phyloP scores from a whole-genome alignment of 2,888 invertebrate genomes.

The Pristionchus fissidentatus region DNA sequence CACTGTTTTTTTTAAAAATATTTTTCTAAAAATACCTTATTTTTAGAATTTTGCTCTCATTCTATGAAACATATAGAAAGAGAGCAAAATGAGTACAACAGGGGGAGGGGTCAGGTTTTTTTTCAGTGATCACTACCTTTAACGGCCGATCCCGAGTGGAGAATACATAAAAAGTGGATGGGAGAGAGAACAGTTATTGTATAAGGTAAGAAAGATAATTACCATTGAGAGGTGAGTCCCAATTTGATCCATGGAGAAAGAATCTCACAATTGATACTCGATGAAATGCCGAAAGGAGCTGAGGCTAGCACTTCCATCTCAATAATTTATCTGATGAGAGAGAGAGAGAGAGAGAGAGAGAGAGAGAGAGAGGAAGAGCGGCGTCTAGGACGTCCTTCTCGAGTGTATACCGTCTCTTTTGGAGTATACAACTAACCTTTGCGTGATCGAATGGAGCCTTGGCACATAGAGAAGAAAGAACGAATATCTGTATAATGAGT shows the following conservation, averaged over 20 bases:
- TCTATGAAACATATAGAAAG: neutral
- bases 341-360: neutral
- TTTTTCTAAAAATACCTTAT: no score
- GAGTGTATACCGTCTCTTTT: no score
- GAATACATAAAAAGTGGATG: no score
- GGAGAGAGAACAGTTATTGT: no score
- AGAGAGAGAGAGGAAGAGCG: neutral
- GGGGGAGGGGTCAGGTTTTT: no score
- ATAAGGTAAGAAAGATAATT: neutral
- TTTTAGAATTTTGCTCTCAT: no score
- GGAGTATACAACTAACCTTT: neutral
- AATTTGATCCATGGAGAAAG: neutral
- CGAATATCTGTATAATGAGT: slow-evolving; percentile 8
- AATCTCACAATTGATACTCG: slow-evolving; percentile 22
- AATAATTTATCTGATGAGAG: neutral
- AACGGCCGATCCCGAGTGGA: no score
- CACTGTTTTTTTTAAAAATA: no score
- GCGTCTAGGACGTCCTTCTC: neutral
- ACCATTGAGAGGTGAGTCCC: slow-evolving; percentile 2
- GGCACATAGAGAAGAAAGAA: neutral
- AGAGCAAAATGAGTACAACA: neutral
- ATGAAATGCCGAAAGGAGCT: neutral
- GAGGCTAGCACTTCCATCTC: slow-evolving; percentile 2
- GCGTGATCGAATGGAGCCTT: neutral
- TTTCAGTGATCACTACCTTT: no score